These are phyloP conservation scores for Mormoops blainvillei DNA, from an alignment of 2,113 vertebrate genomes.

Conservation along the genomic window DNA sequence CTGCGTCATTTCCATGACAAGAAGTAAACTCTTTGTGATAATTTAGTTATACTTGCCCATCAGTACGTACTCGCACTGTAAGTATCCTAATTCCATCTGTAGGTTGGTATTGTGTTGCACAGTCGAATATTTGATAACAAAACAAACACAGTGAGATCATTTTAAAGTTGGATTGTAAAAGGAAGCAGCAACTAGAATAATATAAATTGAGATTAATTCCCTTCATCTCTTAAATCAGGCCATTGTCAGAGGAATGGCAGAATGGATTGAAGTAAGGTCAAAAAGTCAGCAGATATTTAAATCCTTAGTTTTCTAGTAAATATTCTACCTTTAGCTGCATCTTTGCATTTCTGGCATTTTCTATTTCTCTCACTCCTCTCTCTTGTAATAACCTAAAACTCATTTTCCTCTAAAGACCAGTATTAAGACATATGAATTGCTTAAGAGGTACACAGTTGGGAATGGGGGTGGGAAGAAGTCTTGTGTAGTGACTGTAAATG, in stretches of 20 bases:
- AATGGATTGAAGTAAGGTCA: not conserved
- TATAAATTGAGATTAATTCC: slow-evolving; percentile 25
- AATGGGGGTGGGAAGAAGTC: not conserved
- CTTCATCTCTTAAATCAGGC: not conserved
- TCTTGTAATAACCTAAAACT: slow-evolving; percentile 3
- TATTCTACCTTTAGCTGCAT: not conserved
- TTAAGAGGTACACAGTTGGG: not conserved
- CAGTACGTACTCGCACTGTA: slow-evolving; percentile 52
- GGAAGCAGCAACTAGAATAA: slow-evolving; percentile 27
- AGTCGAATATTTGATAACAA: slow-evolving; percentile 49
- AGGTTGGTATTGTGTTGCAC: slow-evolving; percentile 67
- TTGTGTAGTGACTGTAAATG: not conserved
- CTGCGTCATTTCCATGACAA: slow-evolving; percentile 16
- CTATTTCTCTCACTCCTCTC: not conserved
- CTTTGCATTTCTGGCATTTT: not conserved
- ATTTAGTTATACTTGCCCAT: slow-evolving; percentile 41
- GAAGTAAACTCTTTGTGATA: not conserved
- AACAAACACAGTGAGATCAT: slow-evolving; percentile 23
- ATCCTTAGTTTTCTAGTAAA: not conserved
- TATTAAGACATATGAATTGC: not conserved
- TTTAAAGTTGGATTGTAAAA: slow-evolving; percentile 10
- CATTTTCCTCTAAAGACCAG: not conserved
- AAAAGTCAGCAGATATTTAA: slow-evolving; percentile 31
- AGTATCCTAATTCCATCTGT: slow-evolving; percentile 63
- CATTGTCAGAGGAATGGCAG: not conserved